These are phyloP conservation scores for Amphimallon solstitiale DNA, from an alignment of 2,888 invertebrate genomes.

Conservation along the genomic window DNA sequence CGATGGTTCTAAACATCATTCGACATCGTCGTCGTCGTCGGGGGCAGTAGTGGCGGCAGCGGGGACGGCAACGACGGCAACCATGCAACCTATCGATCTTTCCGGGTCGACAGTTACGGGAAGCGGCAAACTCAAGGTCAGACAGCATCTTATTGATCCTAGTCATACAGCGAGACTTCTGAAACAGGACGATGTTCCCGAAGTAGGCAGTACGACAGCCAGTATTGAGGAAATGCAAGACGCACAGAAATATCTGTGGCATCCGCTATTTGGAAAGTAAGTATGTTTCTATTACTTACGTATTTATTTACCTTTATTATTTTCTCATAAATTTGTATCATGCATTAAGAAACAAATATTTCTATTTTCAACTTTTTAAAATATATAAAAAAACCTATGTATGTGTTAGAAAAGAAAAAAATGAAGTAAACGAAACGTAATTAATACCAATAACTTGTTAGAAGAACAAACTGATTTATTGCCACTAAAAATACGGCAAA, in stretches of 20 bases:
- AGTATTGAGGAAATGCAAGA: slow-evolving; percentile 68
- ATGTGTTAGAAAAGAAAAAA: no score
- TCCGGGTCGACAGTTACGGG: slow-evolving; percentile 55
- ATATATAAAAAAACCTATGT: no score
- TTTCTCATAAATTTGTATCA: no score
- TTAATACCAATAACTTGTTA: no score
- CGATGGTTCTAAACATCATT: slow-evolving; percentile 44
- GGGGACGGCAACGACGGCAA: slow-evolving; percentile 57
- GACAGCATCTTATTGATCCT: slow-evolving; percentile 64
- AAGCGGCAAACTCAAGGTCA: slow-evolving; percentile 59
- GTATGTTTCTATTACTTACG: no score
- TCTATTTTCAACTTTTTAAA: no score
- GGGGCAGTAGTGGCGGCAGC: no score
- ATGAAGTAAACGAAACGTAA: no score
- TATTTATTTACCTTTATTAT: slow-evolving; percentile 21
- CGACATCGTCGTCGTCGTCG: no score
- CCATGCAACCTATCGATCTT: slow-evolving; percentile 60
- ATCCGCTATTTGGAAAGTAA: slow-evolving; percentile 88
- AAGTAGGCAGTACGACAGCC: slow-evolving; percentile 74
- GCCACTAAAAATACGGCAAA: no score
- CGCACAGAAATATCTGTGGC: slow-evolving; percentile 80
- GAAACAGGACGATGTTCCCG: slow-evolving; percentile 68
- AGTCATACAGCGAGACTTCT: slow-evolving; percentile 55
- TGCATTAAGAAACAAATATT: neutral
- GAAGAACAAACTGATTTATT: no score